Base-by-base conservation (phyloP, 2,113 vertebrate genomes). In the Alaudala cheleensis region DNA sequence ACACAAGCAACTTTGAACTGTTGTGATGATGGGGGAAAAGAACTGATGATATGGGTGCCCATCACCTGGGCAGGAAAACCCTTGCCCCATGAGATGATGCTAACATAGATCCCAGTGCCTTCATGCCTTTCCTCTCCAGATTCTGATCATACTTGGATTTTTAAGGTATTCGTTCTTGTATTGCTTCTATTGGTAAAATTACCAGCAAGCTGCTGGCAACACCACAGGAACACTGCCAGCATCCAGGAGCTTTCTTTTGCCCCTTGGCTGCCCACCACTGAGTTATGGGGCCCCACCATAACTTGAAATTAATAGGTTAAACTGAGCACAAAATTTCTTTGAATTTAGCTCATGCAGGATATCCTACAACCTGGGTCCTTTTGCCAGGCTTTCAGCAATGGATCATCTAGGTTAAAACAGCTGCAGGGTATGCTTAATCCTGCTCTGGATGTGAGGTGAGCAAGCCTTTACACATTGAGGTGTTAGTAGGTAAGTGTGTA, bases 31-130 rank as follows among this genome's bases (percentile, higher is more conserved):
- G 18, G 81, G 14, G 42, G 44, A 66, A 81, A 86, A 3, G 14
- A 56, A 29, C 26, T 50, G 58, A 66, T 24, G 4, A 31, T 42
- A 39, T 0, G 1, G 20, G n/a, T 2, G 2, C 4, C 39, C 33
- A 34, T 74, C 65, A 66, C 23, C 56, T 47, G 42, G 42, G 26
- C 29, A 71, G 49, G 37, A 79, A 24, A 6, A 71, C 10, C 31
- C 37, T 71, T 79, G 22, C 12, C 15, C 22, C 20, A 9, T 15
- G 33, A 72, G 44, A 37, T 37, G 44, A 72, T 69, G n/a, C 19
- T 47, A n/a, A 69, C 14, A 25, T 28, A 81, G 37, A 80, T 29
- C 12, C 8, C n/a, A 44, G 5, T n/a, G 37, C 22, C 16, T 40
- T 92, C 40, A 77, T 19, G 64, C 23, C 29, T 81, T 58, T 29